phyloP scores from a whole-genome alignment of 2,888 invertebrate genomes.

The Alentia gelatinosa region DNA sequence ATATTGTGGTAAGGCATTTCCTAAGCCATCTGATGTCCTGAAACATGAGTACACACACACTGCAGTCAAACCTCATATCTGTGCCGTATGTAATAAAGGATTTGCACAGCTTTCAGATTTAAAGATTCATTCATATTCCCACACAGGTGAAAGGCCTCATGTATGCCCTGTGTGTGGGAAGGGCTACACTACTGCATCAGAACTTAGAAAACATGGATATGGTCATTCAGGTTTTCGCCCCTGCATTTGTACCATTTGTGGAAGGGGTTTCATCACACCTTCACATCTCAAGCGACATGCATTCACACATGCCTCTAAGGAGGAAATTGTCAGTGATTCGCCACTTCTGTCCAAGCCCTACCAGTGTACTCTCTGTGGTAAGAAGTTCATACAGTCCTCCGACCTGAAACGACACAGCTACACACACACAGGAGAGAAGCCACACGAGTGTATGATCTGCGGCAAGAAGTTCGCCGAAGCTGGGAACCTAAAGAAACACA shows the following conservation, averaged over 20 bases:
- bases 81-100: neutral
- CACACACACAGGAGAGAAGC: neutral
- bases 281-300: neutral
- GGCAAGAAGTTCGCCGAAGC: neutral
- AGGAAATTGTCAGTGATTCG: neutral
- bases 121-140: neutral
- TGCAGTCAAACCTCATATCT: neutral
- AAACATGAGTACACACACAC: neutral
- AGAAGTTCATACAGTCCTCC: neutral
- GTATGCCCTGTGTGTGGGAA: neutral
- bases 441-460: neutral
- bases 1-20: neutral
- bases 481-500: neutral
- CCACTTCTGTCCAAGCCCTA: neutral
- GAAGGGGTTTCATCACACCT: neutral
- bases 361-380: neutral
- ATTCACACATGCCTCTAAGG: neutral
- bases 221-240: neutral
- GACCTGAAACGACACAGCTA: neutral
- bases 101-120: neutral
- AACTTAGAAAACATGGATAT: neutral
- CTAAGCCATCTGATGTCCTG: neutral
- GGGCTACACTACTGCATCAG: neutral
- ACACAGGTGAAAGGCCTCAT: neutral
- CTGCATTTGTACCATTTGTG: neutral